These are phyloP conservation scores for Operophtera brumata DNA, from an alignment of 2,888 invertebrate species.

Conservation along the genomic window DNA sequence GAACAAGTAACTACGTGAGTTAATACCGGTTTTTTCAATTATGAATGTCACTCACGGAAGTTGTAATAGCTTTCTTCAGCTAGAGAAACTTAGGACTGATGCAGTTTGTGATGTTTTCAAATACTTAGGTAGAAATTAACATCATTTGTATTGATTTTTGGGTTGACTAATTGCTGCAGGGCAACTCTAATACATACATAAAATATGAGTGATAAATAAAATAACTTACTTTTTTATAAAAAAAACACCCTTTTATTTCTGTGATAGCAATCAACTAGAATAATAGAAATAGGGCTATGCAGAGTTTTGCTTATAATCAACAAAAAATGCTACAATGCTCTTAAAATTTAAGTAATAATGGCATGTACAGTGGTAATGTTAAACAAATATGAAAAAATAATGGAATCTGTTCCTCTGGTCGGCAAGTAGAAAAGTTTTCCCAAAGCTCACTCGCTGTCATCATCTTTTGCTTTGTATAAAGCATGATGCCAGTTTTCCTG, in stretches of 20 bases:
- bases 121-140: no score
- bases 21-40: no score
- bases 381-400: not conserved
- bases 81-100: no score
- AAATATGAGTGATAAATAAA: slow-evolving; percentile 1
- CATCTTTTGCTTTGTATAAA: slow-evolving; percentile 8
- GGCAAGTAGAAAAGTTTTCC: not conserved
- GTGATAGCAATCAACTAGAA: not conserved
- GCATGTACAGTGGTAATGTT: not conserved
- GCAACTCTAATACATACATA: not conserved
- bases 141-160: not conserved
- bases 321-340: not conserved
- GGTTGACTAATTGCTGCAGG: not conserved
- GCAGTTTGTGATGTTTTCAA: no score
- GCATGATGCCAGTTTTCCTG: slow-evolving; percentile 11
- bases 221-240: not conserved
- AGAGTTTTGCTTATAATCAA: no score
- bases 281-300: not conserved
- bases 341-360: no score
- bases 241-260: slow-evolving; percentile 1
- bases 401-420: not conserved
- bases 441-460: slow-evolving; percentile 6
- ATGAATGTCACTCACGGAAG: no score
- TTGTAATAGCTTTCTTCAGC: no score
- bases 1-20: no score